Base-by-base conservation (phyloP, 2,888 invertebrate species). In the Alloplasta piceator region DNA sequence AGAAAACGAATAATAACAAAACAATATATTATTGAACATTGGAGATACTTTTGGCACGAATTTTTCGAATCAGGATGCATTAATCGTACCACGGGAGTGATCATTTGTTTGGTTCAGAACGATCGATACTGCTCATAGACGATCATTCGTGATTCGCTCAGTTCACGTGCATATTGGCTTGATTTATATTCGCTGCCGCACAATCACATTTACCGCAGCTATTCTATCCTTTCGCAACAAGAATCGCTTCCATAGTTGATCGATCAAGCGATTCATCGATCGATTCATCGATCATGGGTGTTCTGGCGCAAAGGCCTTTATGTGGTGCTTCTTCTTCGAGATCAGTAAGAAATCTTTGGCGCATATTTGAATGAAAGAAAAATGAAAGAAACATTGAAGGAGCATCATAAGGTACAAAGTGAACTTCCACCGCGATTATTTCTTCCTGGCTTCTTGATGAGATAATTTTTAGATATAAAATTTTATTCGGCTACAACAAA, bases 211-310 rank as follows among this genome's bases (percentile, higher is more conserved):
- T 63, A 41, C 60, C 36, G 36, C 52, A 60, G 9, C 58, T 41
- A 5, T 41, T 7, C 41, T 43, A 6, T 43, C 43, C 43, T 43
- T 43, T 10, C 14, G 14, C 68, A 58, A 9, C 63, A 66, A 52
- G 64, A 74, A 41, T 26, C 75, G 72, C 80, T 72, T 66, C 72
- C 73, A 63, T 73, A 78, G 78, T 83, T 83, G 76, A 81, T 83
- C 83, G 63, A 83, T 83, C 80, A 80, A 75, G 58, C 76, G 80
- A 78, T 78, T 78, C 60, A 75, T 48, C 67, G 67, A 83, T 78
- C 76, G 76, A 83, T 83, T 75, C 52, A 80, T 83, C 78, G 63
- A 80, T 82, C 80, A 82, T 68, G 36, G 48, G 50, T 63, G 66
- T 58, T 64, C 66, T 58, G 43, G 52, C 36, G 46, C 41, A 41